Percentiles rank a stretch among this genome's conserved stretches.
Evolutionary conservation across 2,888 invertebrate genomes (phyloP).

Genomic region (Deroplatys truncata): DNA sequence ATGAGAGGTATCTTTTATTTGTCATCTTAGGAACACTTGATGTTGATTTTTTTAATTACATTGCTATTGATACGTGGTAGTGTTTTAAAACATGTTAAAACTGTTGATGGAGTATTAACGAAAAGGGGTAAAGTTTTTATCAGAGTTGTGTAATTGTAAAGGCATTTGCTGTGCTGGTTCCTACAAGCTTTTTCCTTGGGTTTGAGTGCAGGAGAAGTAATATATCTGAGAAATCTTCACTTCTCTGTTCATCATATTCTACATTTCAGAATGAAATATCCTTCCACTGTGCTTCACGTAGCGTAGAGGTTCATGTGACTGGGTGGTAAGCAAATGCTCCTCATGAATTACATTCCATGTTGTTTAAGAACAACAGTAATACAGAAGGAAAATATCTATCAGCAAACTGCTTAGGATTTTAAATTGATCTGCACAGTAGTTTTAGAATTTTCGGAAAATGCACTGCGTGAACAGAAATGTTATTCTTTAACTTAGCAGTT

Average conservation of each 20-base stretch:
- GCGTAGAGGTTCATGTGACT: background rate
- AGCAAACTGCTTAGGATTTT: background rate
- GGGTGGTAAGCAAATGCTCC: background rate
- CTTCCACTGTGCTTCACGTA: background rate
- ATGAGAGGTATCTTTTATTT: background rate
- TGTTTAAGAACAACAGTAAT: background rate
- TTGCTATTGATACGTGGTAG: background rate
- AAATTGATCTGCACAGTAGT: too few relatives aligned
- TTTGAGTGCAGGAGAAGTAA: background rate
- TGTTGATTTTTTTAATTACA: background rate
- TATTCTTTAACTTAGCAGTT: too few relatives aligned
- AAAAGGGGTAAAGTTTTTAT: background rate
- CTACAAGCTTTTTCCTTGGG: background rate
- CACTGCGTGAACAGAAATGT: too few relatives aligned
- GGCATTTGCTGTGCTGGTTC: background rate
- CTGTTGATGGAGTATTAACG: background rate
- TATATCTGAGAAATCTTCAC: background rate
- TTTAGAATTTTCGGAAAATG: too few relatives aligned
- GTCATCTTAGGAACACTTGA: background rate
- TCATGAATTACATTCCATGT: background rate
- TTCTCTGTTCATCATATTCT: background rate
- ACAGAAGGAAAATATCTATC: background rate
- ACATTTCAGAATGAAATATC: background rate
- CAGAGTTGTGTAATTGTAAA: background rate
- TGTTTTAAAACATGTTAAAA: background rate